These are phyloP conservation scores for Myotis brandtii DNA, from an alignment of 2,113 vertebrate species.

Conservation along the genomic window DNA sequence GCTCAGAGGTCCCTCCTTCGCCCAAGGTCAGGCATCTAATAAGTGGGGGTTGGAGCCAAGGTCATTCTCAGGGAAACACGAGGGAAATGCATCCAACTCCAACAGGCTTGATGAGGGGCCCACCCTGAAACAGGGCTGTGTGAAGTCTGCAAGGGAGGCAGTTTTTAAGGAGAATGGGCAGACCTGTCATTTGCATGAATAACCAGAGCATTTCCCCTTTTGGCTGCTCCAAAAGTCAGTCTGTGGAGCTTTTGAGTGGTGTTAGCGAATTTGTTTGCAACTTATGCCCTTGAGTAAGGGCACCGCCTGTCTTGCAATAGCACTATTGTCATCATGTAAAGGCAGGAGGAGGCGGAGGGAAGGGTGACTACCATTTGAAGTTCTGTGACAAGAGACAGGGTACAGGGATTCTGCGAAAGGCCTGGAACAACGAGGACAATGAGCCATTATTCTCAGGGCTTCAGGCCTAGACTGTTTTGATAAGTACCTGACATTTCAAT, in stretches of 20 bases:
- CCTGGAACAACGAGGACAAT: not conserved
- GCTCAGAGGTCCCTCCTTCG: not conserved
- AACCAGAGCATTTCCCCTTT: not conserved
- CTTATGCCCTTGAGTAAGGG: slow-evolving; percentile 57
- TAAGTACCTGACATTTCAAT: not conserved
- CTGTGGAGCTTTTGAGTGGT: slow-evolving; percentile 24
- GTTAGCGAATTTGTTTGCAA: not conserved
- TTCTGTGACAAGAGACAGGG: not conserved
- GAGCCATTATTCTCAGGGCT: not conserved
- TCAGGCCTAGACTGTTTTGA: not conserved
- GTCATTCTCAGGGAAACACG: not conserved
- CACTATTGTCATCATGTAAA: slow-evolving; percentile 6
- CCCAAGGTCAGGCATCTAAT: not conserved
- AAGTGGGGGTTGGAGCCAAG: not conserved
- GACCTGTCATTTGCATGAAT: slow-evolving; percentile 3
- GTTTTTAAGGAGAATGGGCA: not conserved
- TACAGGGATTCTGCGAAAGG: not conserved
- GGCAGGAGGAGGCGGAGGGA: not conserved
- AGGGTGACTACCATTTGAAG: not conserved
- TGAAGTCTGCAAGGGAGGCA: not conserved
- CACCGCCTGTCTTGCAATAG: not conserved
- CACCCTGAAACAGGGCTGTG: fast-evolving
- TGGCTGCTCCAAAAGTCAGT: not conserved
- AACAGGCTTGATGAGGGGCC: too few relatives aligned
- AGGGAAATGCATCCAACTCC: not conserved